Evolutionary conservation across 2,113 vertebrate species (phyloP).

Genomic region (Coptodon bakossiorum): DNA sequence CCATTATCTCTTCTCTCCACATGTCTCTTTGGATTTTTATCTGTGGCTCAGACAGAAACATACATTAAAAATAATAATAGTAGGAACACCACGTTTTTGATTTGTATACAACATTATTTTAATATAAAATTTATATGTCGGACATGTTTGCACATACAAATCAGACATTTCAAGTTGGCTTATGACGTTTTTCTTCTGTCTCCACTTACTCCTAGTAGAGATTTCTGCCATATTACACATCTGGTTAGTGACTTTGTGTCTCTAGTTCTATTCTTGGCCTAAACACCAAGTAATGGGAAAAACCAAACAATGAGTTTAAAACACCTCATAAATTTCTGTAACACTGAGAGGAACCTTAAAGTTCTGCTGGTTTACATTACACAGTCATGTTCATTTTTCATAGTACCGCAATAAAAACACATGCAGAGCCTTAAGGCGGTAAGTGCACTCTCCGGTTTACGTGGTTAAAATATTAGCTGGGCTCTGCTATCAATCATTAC

Average conservation of each 20-base stretch:
- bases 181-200: neutral
- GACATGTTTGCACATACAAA: neutral
- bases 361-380: neutral
- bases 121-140: neutral
- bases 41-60: neutral
- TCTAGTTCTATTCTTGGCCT: neutral
- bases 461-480: neutral
- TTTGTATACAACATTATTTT: neutral
- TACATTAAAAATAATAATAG: neutral
- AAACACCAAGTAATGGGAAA: neutral
- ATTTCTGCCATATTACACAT: neutral
- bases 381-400: neutral
- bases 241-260: neutral
- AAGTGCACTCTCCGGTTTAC: neutral
- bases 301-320: neutral
- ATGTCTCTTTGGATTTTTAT: neutral
- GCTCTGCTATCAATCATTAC: neutral
- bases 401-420: neutral
- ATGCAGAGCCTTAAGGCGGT: neutral
- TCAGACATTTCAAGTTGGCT: neutral
- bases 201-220: neutral
- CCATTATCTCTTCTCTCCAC: neutral
- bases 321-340: neutral
- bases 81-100: neutral
- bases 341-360: neutral